These are phyloP conservation scores for Myiopsitta monachus DNA, from an alignment of 2,113 vertebrate genomes.

Conservation along the genomic window DNA sequence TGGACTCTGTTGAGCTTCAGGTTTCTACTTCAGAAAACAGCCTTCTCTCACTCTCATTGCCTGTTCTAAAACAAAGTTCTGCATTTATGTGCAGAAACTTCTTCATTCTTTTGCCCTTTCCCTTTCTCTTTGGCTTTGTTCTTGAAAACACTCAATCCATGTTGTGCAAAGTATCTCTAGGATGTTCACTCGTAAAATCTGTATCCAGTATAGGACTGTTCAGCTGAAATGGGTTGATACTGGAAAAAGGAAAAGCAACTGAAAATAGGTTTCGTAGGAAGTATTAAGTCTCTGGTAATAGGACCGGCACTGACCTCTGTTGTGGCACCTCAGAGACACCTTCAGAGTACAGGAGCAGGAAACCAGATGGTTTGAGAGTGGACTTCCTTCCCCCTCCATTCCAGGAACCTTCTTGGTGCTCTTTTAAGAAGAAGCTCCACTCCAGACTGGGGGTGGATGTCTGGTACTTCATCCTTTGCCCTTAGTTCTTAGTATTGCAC, in stretches of 20 bases:
- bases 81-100: background rate
- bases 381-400: background rate
- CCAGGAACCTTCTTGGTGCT: background rate
- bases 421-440: background rate
- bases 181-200: background rate
- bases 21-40: constrained; percentile 8
- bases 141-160: background rate
- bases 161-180: background rate
- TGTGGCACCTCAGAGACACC: background rate
- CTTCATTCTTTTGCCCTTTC: background rate
- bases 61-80: background rate
- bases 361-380: background rate
- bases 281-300: background rate
- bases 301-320: background rate
- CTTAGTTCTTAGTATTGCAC: background rate
- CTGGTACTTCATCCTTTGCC: background rate
- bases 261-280: background rate
- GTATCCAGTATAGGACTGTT: background rate
- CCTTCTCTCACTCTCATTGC: background rate
- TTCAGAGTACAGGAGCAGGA: background rate
- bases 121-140: background rate
- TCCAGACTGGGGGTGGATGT: background rate
- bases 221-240: background rate
- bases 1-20: constrained; percentile 4
- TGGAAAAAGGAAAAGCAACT: background rate